Conservation (phyloP, 1,140 invertebrate genomes). For the Orchesella cincta region DNA sequence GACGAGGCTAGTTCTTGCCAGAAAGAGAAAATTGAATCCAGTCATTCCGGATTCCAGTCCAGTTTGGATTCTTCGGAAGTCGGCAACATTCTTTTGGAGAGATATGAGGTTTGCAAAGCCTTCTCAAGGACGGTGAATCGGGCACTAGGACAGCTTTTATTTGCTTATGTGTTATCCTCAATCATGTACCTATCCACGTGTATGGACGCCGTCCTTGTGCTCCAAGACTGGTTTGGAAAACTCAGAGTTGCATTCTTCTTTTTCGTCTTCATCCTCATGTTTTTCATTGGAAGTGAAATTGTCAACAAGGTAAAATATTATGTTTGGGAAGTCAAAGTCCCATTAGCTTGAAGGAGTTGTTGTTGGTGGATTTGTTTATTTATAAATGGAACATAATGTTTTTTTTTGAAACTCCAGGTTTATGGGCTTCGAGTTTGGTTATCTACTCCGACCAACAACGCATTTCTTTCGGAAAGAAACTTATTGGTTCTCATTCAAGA, state of each 20-base stretch:
- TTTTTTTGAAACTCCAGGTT: no score
- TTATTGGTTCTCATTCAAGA: not conserved
- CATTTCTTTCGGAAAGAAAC: not conserved
- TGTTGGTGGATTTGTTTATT: not conserved
- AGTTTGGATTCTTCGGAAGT: not conserved
- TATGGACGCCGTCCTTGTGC: slow-evolving; percentile 9
- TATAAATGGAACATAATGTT: not conserved
- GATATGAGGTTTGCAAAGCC: slow-evolving; percentile 12
- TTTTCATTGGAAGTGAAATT: slow-evolving; percentile 17
- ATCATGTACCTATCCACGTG: slow-evolving; percentile 14
- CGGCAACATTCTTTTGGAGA: slow-evolving; percentile 2
- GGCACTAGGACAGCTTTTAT: not conserved
- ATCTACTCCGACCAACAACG: not conserved
- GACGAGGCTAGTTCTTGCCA: no score
- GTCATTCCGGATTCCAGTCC: no score
- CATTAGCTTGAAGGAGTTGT: not conserved
- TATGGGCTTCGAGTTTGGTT: not conserved
- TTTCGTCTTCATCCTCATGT: slow-evolving; percentile 10
- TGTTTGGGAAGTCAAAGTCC: not conserved
- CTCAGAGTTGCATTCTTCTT: slow-evolving; percentile 10
- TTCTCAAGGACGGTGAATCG: slow-evolving; percentile 11
- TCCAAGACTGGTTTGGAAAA: slow-evolving; percentile 22
- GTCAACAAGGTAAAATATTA: slow-evolving; percentile 1
- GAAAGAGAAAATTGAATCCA: no score
- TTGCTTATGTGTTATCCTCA: slow-evolving; percentile 1